Evolutionary conservation across 2,888 invertebrate genomes (phyloP).

Genomic region (Sarcophaga carnaria): DNA sequence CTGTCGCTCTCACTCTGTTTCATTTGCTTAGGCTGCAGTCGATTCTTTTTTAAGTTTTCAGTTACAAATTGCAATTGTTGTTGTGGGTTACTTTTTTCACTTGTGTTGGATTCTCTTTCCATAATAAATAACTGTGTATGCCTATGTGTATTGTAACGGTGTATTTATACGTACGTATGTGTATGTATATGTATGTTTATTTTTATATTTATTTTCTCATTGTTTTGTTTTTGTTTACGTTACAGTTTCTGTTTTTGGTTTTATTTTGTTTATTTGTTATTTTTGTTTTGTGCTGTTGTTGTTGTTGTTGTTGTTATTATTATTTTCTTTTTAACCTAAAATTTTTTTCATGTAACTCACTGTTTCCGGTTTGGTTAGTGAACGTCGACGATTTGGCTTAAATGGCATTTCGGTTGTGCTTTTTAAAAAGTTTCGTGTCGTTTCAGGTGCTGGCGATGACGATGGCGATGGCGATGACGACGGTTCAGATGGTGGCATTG

Average conservation of each 20-base stretch:
- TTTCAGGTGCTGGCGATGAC: conserved; percentile 58
- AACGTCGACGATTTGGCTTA: conserved; percentile 81
- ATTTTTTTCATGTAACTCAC: conserved; percentile 82
- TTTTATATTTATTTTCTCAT: no score
- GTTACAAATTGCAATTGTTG: no score
- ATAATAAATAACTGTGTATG: no score
- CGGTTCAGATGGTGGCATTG: neutral
- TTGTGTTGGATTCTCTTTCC: no score
- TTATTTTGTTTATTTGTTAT: neutral
- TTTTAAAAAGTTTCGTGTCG: conserved; percentile 80
- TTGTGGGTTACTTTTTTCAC: no score
- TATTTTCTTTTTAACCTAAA: conserved; percentile 77
- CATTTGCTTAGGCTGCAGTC: no score
- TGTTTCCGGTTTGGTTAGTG: conserved; percentile 81
- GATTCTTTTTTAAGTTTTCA: no score
- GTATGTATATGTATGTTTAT: no score
- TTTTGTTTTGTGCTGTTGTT: neutral
- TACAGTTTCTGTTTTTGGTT: neutral
- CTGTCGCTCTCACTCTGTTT: no score
- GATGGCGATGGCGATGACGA: conserved; percentile 15
- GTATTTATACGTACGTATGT: no score
- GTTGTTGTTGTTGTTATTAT: conserved; percentile 5
- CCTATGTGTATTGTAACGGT: no score
- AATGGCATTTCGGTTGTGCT: conserved; percentile 80
- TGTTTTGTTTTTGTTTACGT: neutral